Conservation (phyloP, 2,113 vertebrate genomes). For the Genyomyrus donnyi region DNA sequence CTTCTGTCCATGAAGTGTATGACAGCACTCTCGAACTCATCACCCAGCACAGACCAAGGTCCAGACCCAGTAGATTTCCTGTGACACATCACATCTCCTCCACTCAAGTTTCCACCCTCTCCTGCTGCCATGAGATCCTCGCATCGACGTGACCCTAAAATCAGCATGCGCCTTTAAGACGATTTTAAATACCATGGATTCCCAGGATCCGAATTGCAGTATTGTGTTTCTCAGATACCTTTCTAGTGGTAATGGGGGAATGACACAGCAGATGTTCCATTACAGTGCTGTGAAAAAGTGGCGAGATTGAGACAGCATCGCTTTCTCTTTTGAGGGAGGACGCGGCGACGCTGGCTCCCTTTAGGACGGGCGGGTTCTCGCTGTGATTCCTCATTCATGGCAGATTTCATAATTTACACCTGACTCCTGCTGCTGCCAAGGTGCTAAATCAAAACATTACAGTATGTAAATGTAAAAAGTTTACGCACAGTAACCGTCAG, state of each 20-base stretch:
- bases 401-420: neutral
- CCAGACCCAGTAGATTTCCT: constrained; percentile 42
- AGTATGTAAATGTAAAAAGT: constrained; percentile 2
- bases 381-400: neutral
- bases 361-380: neutral
- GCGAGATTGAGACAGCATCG: neutral
- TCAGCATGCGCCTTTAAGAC: neutral
- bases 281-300: neutral
- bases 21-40: constrained; percentile 47
- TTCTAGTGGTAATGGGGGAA: neutral
- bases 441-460: constrained; percentile 7
- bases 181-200: neutral
- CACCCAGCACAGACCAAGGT: constrained; percentile 58
- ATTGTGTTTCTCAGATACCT: neutral
- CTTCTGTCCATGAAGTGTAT: neutral
- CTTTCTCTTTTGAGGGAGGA: neutral
- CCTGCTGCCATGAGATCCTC: neutral
- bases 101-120: constrained; percentile 19
- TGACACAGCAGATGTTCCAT: neutral
- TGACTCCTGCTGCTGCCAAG: neutral
- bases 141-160: neutral
- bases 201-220: neutral
- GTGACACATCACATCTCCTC: constrained; percentile 58
- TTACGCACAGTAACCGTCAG: neutral
- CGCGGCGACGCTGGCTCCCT: neutral